phyloP scores from a whole-genome alignment of 2,797 vertebrate genomes.

The Acanthis flammea region DNA sequence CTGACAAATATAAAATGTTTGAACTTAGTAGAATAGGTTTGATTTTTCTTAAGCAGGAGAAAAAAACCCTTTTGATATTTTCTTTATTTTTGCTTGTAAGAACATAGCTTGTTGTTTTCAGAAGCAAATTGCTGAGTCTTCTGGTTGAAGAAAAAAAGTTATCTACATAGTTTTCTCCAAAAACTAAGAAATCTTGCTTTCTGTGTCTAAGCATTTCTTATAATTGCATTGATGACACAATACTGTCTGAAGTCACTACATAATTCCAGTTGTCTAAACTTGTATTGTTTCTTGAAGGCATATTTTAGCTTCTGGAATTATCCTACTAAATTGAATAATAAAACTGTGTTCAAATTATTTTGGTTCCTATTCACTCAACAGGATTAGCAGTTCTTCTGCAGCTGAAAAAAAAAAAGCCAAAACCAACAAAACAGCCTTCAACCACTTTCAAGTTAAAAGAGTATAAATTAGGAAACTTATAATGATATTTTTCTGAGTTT shows the following conservation, averaged over 20 bases:
- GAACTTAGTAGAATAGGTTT: not conserved
- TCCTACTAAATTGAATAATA: not conserved
- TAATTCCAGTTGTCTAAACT: not conserved
- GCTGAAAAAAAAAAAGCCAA: not conserved
- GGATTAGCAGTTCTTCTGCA: not conserved
- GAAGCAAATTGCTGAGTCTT: not conserved
- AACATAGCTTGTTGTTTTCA: not conserved
- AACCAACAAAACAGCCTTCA: not conserved
- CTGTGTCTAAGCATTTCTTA: not conserved
- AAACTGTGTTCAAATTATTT: not conserved
- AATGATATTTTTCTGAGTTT: not conserved
- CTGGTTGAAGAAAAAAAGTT: not conserved
- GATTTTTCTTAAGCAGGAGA: not conserved
- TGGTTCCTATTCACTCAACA: not conserved
- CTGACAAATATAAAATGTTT: not conserved
- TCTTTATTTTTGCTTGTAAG: not conserved
- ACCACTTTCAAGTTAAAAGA: not conserved
- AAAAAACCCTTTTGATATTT: fast-evolving
- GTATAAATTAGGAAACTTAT: not conserved
- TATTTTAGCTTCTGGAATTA: not conserved
- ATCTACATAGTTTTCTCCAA: not conserved
- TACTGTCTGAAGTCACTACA: not conserved
- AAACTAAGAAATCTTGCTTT: not conserved
- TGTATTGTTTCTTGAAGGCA: not conserved
- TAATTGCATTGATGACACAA: not conserved